Conservation (phyloP, 1,140 invertebrate species). For the Drosophila micromelanica region DNA sequence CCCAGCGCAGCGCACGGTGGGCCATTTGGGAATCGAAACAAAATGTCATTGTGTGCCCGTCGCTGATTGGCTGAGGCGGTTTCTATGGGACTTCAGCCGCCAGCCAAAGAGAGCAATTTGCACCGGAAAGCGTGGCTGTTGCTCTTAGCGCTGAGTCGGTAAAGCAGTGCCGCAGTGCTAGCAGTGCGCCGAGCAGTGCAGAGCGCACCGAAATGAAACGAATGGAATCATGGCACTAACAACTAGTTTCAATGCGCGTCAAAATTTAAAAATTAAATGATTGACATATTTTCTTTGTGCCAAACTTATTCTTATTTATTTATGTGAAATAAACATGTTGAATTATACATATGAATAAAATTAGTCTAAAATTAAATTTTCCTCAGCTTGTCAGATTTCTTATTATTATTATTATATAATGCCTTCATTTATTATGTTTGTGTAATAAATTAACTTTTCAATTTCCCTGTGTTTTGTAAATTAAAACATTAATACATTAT, state of each 20-base stretch:
- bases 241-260: not conserved
- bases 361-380: too few species aligned
- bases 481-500: too few species aligned
- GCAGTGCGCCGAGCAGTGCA: conserved; percentile 22
- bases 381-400: too few species aligned
- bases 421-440: too few species aligned
- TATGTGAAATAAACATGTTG: too few species aligned
- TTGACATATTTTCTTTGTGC: too few species aligned
- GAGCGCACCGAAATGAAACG: conserved; percentile 13
- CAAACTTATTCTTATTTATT: too few species aligned
- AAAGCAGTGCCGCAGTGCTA: conserved; percentile 46
- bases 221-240: conserved; percentile 2
- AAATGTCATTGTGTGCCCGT: conserved; percentile 57
- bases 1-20: conserved; percentile 32
- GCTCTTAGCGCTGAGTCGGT: conserved; percentile 30
- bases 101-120: conserved; percentile 42
- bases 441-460: too few species aligned
- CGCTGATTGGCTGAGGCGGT: conserved; percentile 55
- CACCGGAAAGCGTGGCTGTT: conserved; percentile 4
- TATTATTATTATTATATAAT: too few species aligned
- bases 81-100: conserved; percentile 18
- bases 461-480: too few species aligned
- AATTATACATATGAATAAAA: too few species aligned
- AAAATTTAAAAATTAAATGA: conserved; percentile 6
- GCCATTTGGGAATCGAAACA: conserved; percentile 61